Percentiles rank a stretch among this genome's conserved stretches.
phyloP scores from a whole-genome alignment of 2,797 vertebrate species.

The Chaetophractus vellerosus region DNA sequence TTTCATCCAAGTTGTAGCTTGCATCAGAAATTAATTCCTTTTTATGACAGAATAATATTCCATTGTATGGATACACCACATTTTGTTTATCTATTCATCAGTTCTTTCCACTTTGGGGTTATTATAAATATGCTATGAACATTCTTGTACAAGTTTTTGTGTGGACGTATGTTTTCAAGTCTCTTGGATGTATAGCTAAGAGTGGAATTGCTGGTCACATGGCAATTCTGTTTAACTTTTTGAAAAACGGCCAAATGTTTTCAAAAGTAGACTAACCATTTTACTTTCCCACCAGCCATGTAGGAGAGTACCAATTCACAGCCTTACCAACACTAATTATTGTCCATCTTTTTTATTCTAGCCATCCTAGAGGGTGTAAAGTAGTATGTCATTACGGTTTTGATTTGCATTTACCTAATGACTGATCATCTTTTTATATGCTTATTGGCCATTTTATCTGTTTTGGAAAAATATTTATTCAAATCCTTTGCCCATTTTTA shows the following conservation, averaged over 20 bases:
- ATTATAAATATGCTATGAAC: not conserved
- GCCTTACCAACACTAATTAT: not conserved
- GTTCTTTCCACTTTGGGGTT: not conserved
- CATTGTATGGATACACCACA: not conserved
- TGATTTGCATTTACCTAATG: not conserved
- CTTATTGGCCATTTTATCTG: not conserved
- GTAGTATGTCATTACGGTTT: not conserved
- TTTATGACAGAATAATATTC: not conserved
- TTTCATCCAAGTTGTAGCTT: too few species aligned
- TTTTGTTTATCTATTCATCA: not conserved
- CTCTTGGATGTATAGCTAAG: constrained; percentile 2
- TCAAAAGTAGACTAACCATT: not conserved
- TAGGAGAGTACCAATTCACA: not conserved
- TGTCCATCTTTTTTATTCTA: not conserved
- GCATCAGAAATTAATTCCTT: not conserved
- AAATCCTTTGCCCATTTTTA: constrained; percentile 25
- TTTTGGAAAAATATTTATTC: not conserved
- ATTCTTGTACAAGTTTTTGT: not conserved
- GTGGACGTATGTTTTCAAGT: not conserved
- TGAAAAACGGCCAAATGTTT: not conserved
- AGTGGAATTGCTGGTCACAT: not conserved
- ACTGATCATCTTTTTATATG: not conserved
- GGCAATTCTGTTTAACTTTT: constrained; percentile 22
- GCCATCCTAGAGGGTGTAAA: not conserved
- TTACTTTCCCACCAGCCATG: not conserved